A percentile compares a stretch with the other conserved stretches of the same genome.
Conservation (phyloP, 2,797 vertebrate genomes). For the Taeniopygia guttata region DNA sequence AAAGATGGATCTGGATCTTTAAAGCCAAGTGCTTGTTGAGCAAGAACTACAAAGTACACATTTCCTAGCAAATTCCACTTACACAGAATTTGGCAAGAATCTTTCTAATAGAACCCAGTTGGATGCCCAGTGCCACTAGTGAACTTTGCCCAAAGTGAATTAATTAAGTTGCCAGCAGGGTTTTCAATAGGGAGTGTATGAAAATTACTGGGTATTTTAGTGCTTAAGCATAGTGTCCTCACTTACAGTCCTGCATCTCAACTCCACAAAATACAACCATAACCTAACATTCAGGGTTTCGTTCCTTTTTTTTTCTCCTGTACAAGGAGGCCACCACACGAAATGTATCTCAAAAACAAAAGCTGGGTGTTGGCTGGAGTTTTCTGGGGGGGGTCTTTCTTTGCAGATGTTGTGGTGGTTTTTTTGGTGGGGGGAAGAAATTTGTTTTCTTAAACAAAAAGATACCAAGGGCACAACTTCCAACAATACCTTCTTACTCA, state of each 20-base stretch:
- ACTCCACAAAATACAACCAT: not conserved
- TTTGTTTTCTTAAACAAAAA: not conserved
- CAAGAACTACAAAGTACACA: not conserved
- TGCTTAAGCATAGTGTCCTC: not conserved
- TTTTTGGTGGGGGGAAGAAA: no score
- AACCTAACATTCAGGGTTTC: not conserved
- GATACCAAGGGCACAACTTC: not conserved
- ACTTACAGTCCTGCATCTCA: not conserved
- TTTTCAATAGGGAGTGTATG: not conserved
- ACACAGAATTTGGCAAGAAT: not conserved
- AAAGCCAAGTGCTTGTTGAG: not conserved
- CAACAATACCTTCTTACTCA: not conserved
- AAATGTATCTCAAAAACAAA: not conserved
- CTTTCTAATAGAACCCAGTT: not conserved
- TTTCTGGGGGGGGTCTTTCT: not conserved
- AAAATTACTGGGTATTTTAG: not conserved
- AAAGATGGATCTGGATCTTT: not conserved
- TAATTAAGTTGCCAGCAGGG: not conserved
- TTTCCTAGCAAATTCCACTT: not conserved
- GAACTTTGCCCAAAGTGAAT: not conserved
- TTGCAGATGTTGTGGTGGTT: not conserved
- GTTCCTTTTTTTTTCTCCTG: not conserved
- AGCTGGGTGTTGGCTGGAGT: not conserved
- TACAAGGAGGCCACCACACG: not conserved
- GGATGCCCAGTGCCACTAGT: not conserved